Evolutionary conservation across 2,888 invertebrate genomes (phyloP).

Genomic region (Periphyllus acericola): DNA sequence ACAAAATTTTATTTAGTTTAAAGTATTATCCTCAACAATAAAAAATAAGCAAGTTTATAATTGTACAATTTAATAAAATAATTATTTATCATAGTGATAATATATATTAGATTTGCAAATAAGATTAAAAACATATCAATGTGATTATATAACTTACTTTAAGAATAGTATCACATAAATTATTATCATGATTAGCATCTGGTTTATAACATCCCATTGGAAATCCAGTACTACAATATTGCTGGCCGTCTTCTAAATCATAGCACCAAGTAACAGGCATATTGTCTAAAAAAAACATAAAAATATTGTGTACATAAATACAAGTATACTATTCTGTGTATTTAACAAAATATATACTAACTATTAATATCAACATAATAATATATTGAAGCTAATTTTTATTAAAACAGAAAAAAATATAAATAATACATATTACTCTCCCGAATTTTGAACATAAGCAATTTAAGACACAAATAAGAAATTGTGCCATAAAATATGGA

Average conservation of each 20-base stretch:
- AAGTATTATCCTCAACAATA: neutral
- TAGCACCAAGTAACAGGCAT: constrained; percentile 99
- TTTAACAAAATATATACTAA: too few species aligned
- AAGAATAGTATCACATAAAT: constrained; percentile 62
- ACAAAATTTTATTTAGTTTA: neutral
- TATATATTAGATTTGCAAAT: neutral
- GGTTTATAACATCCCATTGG: constrained; percentile 95
- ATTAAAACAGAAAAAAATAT: neutral
- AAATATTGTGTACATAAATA: too few species aligned
- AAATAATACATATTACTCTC: too few species aligned
- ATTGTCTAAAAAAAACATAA: constrained; percentile 76
- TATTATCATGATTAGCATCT: constrained; percentile 64
- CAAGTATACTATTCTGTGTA: too few species aligned
- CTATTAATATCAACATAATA: neutral
- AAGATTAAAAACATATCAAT: neutral
- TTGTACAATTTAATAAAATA: neutral
- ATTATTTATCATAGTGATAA: neutral
- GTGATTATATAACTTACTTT: constrained; percentile 46
- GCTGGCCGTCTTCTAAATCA: constrained; percentile 75
- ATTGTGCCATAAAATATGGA: neutral
- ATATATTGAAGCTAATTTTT: neutral
- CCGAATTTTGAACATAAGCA: too few species aligned
- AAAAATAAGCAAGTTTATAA: too few species aligned
- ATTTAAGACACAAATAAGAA: too few species aligned
- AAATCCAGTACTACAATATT: constrained; percentile 94